phyloP scores from a whole-genome alignment of 2,113 vertebrate genomes.

The Bombycilla garrulus region DNA sequence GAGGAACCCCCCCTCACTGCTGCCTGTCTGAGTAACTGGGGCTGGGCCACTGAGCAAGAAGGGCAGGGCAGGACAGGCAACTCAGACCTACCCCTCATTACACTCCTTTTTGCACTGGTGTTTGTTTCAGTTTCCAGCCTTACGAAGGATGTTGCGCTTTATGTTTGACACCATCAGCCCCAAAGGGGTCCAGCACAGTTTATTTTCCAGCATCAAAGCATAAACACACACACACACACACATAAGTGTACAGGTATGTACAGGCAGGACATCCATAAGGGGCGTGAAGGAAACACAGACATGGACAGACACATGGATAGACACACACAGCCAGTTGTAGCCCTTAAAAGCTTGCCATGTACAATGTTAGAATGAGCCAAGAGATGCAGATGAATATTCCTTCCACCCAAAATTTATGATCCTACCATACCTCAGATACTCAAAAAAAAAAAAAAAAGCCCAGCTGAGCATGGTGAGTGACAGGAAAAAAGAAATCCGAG shows the following conservation, averaged over 20 bases:
- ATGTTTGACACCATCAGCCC: background rate
- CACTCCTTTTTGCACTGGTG: background rate
- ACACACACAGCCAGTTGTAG: background rate
- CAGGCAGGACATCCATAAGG: background rate
- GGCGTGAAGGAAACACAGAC: background rate
- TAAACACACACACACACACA: too few relatives aligned
- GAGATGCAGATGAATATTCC: background rate
- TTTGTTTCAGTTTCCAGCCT: background rate
- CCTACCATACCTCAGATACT: background rate
- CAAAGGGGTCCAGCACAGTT: background rate
- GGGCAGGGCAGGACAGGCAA: background rate
- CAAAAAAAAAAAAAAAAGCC: too few relatives aligned
- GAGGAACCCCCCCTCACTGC: rapidly evolving
- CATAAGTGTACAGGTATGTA: rapidly evolving
- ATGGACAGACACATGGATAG: background rate
- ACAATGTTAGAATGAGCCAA: background rate
- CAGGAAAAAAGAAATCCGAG: background rate
- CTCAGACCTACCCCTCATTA: background rate
- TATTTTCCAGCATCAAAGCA: background rate
- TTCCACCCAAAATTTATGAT: background rate
- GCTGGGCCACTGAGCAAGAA: background rate
- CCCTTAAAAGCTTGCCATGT: background rate
- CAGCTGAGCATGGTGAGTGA: background rate
- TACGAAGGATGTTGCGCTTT: rapidly evolving
- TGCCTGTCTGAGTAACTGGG: background rate